A percentile compares a stretch with the other conserved stretches of the same genome.
These are phyloP conservation scores for Cephalotes varians DNA, from an alignment of 2,888 invertebrate genomes.

Conservation along the genomic window DNA sequence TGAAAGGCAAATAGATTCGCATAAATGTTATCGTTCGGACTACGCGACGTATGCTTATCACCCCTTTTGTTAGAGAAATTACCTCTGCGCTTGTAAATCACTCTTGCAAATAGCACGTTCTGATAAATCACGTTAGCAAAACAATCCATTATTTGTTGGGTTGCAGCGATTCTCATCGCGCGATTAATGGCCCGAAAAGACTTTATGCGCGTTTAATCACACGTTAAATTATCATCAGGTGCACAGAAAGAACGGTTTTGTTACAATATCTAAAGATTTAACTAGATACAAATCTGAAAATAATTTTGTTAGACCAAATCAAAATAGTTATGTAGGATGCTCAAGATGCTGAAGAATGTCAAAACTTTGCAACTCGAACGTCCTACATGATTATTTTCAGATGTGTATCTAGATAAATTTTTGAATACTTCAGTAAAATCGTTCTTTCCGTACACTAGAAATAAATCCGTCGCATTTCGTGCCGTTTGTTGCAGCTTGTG, in stretches of 20 bases:
- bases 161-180: background rate
- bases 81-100: constrained; percentile 16
- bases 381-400: too few species aligned
- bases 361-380: too few species aligned
- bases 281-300: too few species aligned
- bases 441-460: too few species aligned
- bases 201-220: background rate
- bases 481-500: background rate
- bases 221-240: background rate
- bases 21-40: background rate
- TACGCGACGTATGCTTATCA: constrained; percentile 4
- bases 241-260: background rate
- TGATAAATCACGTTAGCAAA: constrained; percentile 31
- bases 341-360: too few species aligned
- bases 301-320: too few species aligned
- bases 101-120: constrained; percentile 14
- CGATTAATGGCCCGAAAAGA: background rate
- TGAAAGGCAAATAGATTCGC: constrained; percentile 6
- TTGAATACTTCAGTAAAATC: too few species aligned
- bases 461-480: background rate
- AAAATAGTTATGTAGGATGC: too few species aligned
- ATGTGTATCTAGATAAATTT: too few species aligned
- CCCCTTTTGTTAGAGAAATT: constrained; percentile 11
- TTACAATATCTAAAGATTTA: too few species aligned
- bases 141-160: constrained; percentile 5